These are phyloP conservation scores for Pungitius pungitius DNA, from an alignment of 2,113 vertebrate species.

Conservation along the genomic window DNA sequence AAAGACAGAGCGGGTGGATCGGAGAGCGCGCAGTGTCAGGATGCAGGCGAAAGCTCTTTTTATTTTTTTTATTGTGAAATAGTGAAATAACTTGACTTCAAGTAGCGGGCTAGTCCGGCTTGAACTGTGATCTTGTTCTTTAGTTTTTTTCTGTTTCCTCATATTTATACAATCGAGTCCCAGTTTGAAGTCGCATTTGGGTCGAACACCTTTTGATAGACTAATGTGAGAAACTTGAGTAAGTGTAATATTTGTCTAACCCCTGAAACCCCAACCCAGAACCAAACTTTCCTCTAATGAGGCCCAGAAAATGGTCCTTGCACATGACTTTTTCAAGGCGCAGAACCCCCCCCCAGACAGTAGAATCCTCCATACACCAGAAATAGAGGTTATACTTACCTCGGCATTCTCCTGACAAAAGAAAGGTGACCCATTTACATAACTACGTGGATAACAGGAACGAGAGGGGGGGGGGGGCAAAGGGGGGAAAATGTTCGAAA, in stretches of 20 bases:
- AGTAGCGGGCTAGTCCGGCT: not conserved
- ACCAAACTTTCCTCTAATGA: slow-evolving; percentile 37
- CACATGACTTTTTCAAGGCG: slow-evolving; percentile 50
- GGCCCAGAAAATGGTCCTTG: slow-evolving; percentile 59
- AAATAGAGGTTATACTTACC: slow-evolving; percentile 57
- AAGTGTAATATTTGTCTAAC: too few relatives aligned
- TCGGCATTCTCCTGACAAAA: slow-evolving; percentile 60
- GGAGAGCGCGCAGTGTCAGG: slow-evolving; percentile 40
- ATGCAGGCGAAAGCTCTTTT: slow-evolving; percentile 35
- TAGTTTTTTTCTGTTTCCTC: not conserved
- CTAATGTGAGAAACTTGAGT: too few relatives aligned
- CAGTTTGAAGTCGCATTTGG: not conserved
- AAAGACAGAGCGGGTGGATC: slow-evolving; percentile 39
- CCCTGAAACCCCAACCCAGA: not conserved
- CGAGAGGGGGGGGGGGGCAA: not conserved
- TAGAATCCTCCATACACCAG: slow-evolving; percentile 17
- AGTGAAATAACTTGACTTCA: too few relatives aligned
- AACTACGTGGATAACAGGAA: slow-evolving; percentile 46
- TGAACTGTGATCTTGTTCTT: not conserved
- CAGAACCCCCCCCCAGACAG: slow-evolving; percentile 30
- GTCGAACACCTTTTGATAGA: too few relatives aligned
- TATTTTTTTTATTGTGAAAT: too few relatives aligned
- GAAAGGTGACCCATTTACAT: slow-evolving; percentile 79
- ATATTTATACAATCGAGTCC: not conserved
- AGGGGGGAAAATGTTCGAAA: slow-evolving; percentile 37